A percentile compares a stretch with the other conserved stretches of the same genome.
Conservation (phyloP, 2,113 vertebrate genomes). For the Pseudolaguvia tuberculata region DNA sequence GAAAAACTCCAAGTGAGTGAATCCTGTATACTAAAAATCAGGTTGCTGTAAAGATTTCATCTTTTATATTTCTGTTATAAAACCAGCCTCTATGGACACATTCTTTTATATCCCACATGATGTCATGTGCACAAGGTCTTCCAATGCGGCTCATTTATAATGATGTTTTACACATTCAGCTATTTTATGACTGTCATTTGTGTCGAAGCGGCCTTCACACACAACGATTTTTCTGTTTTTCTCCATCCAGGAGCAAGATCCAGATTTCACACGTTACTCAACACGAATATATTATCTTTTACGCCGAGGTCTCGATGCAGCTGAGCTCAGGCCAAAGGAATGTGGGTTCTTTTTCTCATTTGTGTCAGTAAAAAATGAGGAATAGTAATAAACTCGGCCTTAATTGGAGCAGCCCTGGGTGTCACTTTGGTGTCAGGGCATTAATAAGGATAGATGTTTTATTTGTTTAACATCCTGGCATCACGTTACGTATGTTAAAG, state of each 20-base stretch:
- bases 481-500: constrained; percentile 32
- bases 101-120: constrained; percentile 38
- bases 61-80: constrained; percentile 15
- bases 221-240: constrained; percentile 14
- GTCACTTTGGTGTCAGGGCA: constrained; percentile 31
- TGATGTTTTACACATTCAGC: constrained; percentile 7
- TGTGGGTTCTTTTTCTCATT: constrained; percentile 22
- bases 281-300: constrained; percentile 39
- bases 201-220: constrained; percentile 1
- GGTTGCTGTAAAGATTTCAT: background rate
- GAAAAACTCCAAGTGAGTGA: background rate
- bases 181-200: constrained; percentile 15
- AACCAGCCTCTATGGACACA: constrained; percentile 28
- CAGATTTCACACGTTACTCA: constrained; percentile 33
- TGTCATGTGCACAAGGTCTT: constrained; percentile 32
- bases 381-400: constrained; percentile 39
- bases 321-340: constrained; percentile 41
- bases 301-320: constrained; percentile 23
- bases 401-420: constrained; percentile 24
- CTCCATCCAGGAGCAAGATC: constrained; percentile 15
- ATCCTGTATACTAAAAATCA: background rate
- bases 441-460: constrained; percentile 45
- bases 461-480: constrained; percentile 47
- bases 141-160: constrained; percentile 30
- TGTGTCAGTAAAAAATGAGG: constrained; percentile 19